These are phyloP conservation scores for Oryzias celebensis DNA, from an alignment of 2,113 vertebrate genomes.

Conservation along the genomic window DNA sequence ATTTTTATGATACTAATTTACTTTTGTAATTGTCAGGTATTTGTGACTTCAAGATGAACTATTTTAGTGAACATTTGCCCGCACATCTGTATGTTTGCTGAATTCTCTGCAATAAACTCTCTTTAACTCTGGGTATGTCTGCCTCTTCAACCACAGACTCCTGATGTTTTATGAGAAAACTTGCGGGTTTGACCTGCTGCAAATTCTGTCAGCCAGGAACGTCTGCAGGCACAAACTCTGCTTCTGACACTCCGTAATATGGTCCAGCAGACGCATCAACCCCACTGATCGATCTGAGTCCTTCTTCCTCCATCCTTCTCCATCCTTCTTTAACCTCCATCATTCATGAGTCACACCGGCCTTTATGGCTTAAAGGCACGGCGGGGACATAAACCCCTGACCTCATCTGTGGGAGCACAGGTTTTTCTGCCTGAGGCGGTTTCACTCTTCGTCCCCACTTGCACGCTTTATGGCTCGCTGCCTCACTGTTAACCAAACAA, in stretches of 20 bases:
- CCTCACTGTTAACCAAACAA: constrained; percentile 9
- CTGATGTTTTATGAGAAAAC: constrained; percentile 46
- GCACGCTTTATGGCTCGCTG: constrained; percentile 1
- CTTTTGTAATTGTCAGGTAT: too few relatives aligned
- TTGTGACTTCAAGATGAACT: too few relatives aligned
- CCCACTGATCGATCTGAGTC: constrained; percentile 47
- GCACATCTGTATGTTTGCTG: too few relatives aligned
- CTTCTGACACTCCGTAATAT: constrained; percentile 61
- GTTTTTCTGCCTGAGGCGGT: constrained; percentile 17
- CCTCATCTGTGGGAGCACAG: constrained; percentile 24
- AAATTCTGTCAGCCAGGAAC: constrained; percentile 33
- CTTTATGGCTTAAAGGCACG: constrained; percentile 58
- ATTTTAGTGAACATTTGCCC: too few relatives aligned
- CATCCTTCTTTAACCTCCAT: constrained; percentile 57
- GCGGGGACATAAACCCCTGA: constrained; percentile 19
- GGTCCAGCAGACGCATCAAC: constrained; percentile 46
- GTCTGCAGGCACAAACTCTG: constrained; percentile 44
- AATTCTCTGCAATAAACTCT: too few relatives aligned
- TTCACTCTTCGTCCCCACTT: constrained; percentile 13
- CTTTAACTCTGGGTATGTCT: background rate
- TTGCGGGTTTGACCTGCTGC: constrained; percentile 24
- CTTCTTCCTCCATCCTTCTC: constrained; percentile 52
- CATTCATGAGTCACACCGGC: constrained; percentile 49
- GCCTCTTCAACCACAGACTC: constrained; percentile 14
- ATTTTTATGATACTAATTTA: too few relatives aligned